phyloP scores from a whole-genome alignment of 2,113 vertebrate species.

The Origma solitaria region DNA sequence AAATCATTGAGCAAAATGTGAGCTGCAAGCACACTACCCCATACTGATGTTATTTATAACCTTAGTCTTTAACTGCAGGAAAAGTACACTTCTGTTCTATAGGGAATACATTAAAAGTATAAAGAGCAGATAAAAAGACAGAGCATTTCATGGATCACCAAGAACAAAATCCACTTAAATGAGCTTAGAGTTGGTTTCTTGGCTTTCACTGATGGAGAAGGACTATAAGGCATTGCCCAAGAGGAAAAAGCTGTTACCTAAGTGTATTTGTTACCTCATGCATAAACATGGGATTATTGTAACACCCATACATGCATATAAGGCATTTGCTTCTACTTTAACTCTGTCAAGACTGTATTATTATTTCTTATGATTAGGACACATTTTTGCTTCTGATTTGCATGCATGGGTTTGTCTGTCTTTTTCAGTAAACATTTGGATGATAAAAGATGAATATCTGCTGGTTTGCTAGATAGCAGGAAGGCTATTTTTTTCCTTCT shows the following conservation, averaged over 20 bases:
- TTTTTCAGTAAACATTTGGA: neutral
- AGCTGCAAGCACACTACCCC: slow-evolving; percentile 81
- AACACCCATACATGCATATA: slow-evolving; percentile 59
- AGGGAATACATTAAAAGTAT: slow-evolving; percentile 95
- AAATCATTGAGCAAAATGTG: slow-evolving; percentile 84
- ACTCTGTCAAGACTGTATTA: slow-evolving; percentile 57
- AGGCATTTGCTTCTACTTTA: slow-evolving; percentile 25
- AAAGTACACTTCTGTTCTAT: slow-evolving; percentile 84
- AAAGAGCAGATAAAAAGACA: slow-evolving; percentile 91
- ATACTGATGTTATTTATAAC: slow-evolving; percentile 93
- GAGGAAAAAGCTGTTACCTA: slow-evolving; percentile 77
- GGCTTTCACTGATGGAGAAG: slow-evolving; percentile 75
- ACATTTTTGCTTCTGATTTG: neutral
- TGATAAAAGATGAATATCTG: slow-evolving; percentile 12
- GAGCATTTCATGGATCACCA: slow-evolving; percentile 96
- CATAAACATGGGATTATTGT: slow-evolving; percentile 76
- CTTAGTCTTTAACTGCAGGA: slow-evolving; percentile 85
- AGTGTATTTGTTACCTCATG: slow-evolving; percentile 79
- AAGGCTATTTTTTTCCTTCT: slow-evolving; percentile 26
- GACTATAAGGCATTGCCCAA: slow-evolving; percentile 76
- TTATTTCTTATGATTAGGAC: neutral
- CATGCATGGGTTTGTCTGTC: neutral
- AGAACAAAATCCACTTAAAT: slow-evolving; percentile 92
- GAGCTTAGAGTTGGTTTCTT: slow-evolving; percentile 85
- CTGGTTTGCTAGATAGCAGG: slow-evolving; percentile 17